These are phyloP conservation scores for Cardiocondyla obscurior DNA, from an alignment of 1,140 invertebrate genomes.

Conservation along the genomic window DNA sequence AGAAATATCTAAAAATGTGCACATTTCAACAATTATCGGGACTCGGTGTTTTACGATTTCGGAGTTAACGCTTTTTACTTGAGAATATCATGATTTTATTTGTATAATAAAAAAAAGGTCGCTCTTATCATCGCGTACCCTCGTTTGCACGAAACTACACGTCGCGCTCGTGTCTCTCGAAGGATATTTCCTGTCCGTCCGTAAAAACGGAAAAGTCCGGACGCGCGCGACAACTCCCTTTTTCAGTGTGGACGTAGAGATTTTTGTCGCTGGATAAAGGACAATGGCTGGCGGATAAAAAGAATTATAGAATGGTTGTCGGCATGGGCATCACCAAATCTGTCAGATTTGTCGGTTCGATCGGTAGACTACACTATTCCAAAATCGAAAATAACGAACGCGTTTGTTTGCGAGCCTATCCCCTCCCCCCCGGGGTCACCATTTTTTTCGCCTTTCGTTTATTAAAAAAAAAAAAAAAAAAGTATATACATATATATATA, in stretches of 20 bases:
- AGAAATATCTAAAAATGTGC: neutral
- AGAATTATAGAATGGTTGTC: neutral
- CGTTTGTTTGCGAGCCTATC: constrained; percentile 17
- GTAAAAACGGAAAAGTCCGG: constrained; percentile 48
- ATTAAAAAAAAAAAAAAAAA: neutral
- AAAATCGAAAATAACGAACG: constrained; percentile 23
- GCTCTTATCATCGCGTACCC: constrained; percentile 17
- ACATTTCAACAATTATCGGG: constrained; percentile 29
- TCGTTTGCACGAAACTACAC: constrained; percentile 30
- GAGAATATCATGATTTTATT: neutral
- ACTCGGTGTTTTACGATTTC: neutral
- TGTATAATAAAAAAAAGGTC: constrained; percentile 33
- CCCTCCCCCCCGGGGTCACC: neutral
- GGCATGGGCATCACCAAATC: neutral
- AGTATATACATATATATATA: too few species aligned
- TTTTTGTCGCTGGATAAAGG: constrained; percentile 24
- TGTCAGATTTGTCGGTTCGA: constrained; percentile 24
- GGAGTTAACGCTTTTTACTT: neutral
- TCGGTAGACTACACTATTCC: constrained; percentile 1
- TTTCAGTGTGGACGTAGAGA: constrained; percentile 16
- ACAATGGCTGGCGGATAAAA: constrained; percentile 37
- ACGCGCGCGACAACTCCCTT: constrained; percentile 25
- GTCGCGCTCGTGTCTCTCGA: neutral
- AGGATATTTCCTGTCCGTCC: constrained; percentile 45
- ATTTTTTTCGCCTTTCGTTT: neutral